These are phyloP conservation scores for Rosalia funebris DNA, from an alignment of 2,888 invertebrate genomes.

Conservation along the genomic window DNA sequence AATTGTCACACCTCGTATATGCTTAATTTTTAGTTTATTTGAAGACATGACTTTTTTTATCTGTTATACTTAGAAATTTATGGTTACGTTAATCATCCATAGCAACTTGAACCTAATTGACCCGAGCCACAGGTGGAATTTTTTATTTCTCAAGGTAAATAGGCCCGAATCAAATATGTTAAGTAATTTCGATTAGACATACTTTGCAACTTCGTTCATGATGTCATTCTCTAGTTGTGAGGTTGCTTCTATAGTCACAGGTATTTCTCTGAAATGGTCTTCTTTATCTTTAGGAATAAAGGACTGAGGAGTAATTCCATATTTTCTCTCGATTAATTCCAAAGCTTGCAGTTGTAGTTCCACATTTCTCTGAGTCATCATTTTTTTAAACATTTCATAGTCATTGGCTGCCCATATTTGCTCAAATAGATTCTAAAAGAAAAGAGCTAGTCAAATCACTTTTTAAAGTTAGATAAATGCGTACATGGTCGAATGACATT, in stretches of 20 bases:
- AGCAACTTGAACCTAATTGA: too few species aligned
- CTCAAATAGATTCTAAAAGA: conserved; percentile 69
- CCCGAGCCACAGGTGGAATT: too few species aligned
- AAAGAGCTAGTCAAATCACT: conserved; percentile 32
- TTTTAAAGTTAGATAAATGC: conserved; percentile 20
- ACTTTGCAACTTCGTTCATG: conserved; percentile 64
- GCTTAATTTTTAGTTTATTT: too few species aligned
- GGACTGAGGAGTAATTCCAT: conserved; percentile 74
- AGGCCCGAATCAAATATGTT: too few species aligned
- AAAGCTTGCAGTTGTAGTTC: conserved; percentile 90
- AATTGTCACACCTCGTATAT: too few species aligned
- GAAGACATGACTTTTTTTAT: too few species aligned
- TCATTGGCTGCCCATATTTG: conserved; percentile 95
- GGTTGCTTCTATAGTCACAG: conserved; percentile 63
- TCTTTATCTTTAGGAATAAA: conserved; percentile 66
- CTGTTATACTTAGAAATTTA: too few species aligned
- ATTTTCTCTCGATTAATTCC: conserved; percentile 83
- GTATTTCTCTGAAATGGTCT: conserved; percentile 38
- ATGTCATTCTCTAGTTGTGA: conserved; percentile 59
- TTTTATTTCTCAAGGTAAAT: too few species aligned
- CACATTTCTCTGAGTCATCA: conserved; percentile 94
- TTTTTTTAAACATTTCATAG: conserved; percentile 85
- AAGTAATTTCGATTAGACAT: too few species aligned
- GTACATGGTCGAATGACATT: conserved; percentile 68
- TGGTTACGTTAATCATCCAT: too few species aligned